Evolutionary conservation across 2,797 vertebrate genomes (phyloP).

Genomic region (Cyprinella venusta): DNA sequence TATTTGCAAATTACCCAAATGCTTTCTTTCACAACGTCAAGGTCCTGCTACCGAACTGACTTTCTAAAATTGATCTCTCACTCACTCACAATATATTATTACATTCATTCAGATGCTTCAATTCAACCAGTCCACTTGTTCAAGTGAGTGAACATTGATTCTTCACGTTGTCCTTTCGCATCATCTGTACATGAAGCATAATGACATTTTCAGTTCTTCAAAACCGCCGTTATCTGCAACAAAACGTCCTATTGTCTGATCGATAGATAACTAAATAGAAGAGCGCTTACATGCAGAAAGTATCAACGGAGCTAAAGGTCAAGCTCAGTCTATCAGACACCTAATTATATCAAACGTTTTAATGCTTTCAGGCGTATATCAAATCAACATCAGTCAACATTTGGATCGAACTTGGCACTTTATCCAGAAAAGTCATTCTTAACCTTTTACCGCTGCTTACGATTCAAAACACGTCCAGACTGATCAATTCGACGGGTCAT

Average conservation of each 20-base stretch:
- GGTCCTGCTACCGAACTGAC: slow-evolving; percentile 37
- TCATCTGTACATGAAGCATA: slow-evolving; percentile 1
- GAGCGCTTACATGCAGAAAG: neutral
- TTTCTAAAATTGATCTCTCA: slow-evolving; percentile 29
- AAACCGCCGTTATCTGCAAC: neutral
- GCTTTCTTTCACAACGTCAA: slow-evolving; percentile 49
- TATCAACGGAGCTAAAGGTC: neutral
- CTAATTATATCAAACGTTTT: neutral
- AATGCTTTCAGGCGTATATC: neutral
- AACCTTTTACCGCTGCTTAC: neutral
- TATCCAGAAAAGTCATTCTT: neutral
- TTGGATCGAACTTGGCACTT: neutral
- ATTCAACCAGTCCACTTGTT: neutral
- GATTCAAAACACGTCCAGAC: neutral
- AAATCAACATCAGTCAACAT: slow-evolving; percentile 1
- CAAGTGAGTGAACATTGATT: slow-evolving; percentile 24
- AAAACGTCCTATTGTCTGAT: slow-evolving; percentile 1
- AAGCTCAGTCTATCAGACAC: neutral
- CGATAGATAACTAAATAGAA: slow-evolving; percentile 6
- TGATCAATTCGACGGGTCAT: neutral
- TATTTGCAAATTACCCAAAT: slow-evolving; percentile 63
- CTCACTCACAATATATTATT: slow-evolving; percentile 11
- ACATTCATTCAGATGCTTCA: slow-evolving; percentile 2
- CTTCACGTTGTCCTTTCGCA: neutral
- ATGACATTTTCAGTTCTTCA: neutral